These are phyloP conservation scores for Scarus forsteni DNA, from an alignment of 2,797 vertebrate genomes.

Conservation along the genomic window DNA sequence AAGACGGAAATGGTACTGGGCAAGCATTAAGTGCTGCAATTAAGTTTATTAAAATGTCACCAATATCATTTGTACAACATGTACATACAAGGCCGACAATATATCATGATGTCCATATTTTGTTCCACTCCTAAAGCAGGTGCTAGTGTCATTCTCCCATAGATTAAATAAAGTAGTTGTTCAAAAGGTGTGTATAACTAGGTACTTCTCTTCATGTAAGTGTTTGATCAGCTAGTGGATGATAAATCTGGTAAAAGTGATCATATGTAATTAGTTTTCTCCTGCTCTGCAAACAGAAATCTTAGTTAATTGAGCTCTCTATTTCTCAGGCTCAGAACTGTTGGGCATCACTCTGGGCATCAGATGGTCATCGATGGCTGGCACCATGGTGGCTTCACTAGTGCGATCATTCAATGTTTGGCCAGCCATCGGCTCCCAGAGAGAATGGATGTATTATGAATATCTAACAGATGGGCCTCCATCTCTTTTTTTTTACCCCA, in stretches of 20 bases:
- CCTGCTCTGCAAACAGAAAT: conserved; percentile 38
- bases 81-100: too few species aligned
- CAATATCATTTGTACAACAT: too few species aligned
- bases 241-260: conserved; percentile 25
- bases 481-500: conserved; percentile 40
- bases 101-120: too few species aligned
- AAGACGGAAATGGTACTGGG: too few species aligned
- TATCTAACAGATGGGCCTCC: conserved; percentile 69
- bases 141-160: too few species aligned
- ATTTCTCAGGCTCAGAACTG: conserved; percentile 46
- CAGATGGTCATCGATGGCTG: conserved; percentile 72
- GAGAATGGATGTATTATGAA: conserved; percentile 64
- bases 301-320: conserved; percentile 34
- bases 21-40: too few species aligned
- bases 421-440: conserved; percentile 62
- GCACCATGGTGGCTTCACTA: conserved; percentile 46
- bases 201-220: neutral
- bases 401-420: conserved; percentile 66
- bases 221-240: conserved; percentile 11
- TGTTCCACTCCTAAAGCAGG: too few species aligned
- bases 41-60: too few species aligned
- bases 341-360: conserved; percentile 64
- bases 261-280: conserved; percentile 33
- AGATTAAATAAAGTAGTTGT: neutral
- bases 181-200: neutral